Conservation (phyloP, 1,140 invertebrate genomes). For the Zaprionus ornatus region DNA sequence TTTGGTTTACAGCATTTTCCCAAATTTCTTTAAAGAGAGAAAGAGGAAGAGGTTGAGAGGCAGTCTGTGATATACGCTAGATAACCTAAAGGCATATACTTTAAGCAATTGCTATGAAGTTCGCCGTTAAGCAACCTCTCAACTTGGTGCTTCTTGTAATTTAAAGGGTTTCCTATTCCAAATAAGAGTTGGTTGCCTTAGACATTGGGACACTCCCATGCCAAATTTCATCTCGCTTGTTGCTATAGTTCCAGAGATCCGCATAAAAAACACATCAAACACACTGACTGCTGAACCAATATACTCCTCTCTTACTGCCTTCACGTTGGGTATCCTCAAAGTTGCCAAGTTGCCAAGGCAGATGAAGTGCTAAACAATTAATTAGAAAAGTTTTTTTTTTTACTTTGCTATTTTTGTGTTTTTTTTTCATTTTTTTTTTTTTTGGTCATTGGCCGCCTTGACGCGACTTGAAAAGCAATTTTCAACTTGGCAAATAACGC, state of each 20-base stretch:
- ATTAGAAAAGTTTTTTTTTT: conserved; percentile 62
- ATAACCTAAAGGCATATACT: too few species aligned
- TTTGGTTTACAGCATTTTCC: neutral
- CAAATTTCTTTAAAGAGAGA: neutral
- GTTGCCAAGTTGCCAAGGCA: conserved; percentile 30
- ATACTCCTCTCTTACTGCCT: neutral
- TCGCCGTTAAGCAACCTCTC: neutral
- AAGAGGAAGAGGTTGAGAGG: neutral
- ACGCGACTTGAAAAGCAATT: conserved; percentile 60
- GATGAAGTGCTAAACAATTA: conserved; percentile 74
- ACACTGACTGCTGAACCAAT: neutral
- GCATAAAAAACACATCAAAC: neutral
- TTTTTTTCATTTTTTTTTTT: conserved; percentile 2
- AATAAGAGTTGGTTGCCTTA: neutral
- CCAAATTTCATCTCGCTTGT: neutral
- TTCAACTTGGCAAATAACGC: conserved; percentile 55
- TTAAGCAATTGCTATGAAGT: neutral
- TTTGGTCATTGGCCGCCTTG: conserved; percentile 25
- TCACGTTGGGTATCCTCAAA: neutral
- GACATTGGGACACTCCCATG: neutral
- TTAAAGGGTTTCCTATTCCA: neutral
- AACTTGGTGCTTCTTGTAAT: neutral
- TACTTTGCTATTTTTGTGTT: conserved; percentile 16
- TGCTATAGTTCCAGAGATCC: neutral
- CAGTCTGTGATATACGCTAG: too few species aligned